Evolutionary conservation across 2,797 vertebrate genomes (phyloP).

Genomic region (Anabacerthia variegaticeps): DNA sequence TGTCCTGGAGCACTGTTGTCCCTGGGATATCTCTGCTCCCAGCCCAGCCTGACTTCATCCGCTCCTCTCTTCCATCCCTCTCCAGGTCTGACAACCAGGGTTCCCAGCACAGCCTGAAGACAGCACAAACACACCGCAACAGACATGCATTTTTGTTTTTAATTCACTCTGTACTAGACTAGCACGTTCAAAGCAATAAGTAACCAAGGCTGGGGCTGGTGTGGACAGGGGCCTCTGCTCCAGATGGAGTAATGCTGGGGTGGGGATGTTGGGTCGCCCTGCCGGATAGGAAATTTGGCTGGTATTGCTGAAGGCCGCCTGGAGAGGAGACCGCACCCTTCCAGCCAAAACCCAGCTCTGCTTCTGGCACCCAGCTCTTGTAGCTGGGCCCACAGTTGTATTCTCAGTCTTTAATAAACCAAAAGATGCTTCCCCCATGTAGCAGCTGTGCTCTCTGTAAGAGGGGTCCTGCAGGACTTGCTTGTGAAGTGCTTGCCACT

Average conservation of each 20-base stretch:
- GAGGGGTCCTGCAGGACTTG: accelerated
- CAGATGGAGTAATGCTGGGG: neutral
- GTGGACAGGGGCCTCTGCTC: neutral
- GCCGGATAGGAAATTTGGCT: neutral
- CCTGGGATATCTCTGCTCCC: neutral
- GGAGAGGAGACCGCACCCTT: neutral
- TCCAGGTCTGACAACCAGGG: neutral
- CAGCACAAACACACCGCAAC: neutral
- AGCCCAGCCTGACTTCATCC: neutral
- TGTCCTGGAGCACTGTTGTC: neutral
- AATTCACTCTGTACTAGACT: conserved; percentile 35
- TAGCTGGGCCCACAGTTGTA: neutral
- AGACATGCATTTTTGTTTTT: conserved; percentile 1
- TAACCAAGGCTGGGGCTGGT: conserved; percentile 23
- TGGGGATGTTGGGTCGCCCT: neutral
- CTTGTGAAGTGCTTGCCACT: accelerated
- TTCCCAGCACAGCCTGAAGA: neutral
- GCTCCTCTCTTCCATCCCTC: neutral
- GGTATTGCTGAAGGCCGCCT: neutral
- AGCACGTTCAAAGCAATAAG: conserved; percentile 31
- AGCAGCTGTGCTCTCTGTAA: neutral
- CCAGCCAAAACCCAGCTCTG: conserved; percentile 12
- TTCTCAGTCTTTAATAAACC: conserved; percentile 49
- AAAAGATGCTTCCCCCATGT: neutral
- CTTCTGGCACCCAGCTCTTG: neutral